Evolutionary conservation across 2,113 vertebrate species (phyloP).

Genomic region (Macheiramphus alcinus): DNA sequence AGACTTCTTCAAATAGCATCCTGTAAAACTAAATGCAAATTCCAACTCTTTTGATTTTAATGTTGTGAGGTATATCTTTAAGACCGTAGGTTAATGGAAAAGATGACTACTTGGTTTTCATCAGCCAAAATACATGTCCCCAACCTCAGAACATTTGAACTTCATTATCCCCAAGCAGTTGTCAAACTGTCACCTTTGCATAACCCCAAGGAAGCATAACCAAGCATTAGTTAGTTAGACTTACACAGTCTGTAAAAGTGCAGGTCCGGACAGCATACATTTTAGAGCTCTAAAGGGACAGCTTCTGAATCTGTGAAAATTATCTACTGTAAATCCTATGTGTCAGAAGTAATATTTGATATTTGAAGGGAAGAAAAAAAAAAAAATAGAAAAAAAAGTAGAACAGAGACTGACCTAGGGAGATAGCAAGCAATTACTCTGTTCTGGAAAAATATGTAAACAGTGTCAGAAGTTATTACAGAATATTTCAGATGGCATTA

Average conservation of each 20-base stretch:
- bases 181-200: slow-evolving; percentile 31
- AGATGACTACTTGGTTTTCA: background rate
- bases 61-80: background rate
- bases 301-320: background rate
- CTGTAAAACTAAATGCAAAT: background rate
- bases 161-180: slow-evolving; percentile 4
- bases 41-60: background rate
- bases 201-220: background rate
- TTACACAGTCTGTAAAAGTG: background rate
- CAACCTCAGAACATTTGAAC: background rate
- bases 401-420: background rate
- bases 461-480: background rate
- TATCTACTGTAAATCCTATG: background rate
- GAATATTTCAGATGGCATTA: background rate
- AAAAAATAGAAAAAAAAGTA: background rate
- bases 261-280: background rate
- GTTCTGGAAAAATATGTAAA: background rate
- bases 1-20: background rate
- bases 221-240: background rate
- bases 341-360: background rate
- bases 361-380: background rate
- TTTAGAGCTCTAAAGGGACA: background rate
- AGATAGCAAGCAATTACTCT: background rate
- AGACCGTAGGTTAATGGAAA: background rate
- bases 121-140: background rate